A percentile compares a stretch with the other conserved stretches of the same genome.
These are phyloP conservation scores for Regulus satrapa DNA, from an alignment of 2,113 vertebrate genomes.

Conservation along the genomic window DNA sequence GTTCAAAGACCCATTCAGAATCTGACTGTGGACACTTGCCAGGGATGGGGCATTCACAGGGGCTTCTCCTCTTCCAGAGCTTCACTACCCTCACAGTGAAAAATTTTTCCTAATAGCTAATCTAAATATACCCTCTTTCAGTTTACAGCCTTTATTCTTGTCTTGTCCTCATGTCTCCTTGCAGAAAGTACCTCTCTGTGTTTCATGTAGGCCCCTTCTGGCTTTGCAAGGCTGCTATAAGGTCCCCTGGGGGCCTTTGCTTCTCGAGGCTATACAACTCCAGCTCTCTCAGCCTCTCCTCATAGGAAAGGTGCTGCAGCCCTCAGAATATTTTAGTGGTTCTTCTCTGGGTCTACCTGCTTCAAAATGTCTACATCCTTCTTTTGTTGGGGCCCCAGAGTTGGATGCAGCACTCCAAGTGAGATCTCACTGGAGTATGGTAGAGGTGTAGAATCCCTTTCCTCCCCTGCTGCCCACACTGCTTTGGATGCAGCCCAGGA, in stretches of 20 bases:
- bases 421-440: not conserved
- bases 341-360: not conserved
- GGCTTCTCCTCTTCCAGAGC: not conserved
- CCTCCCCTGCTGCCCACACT: rapidly evolving
- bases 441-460: not conserved
- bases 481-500: not conserved
- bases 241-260: not conserved
- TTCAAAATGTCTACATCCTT: not conserved
- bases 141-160: not conserved
- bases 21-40: not conserved
- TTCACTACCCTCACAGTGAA: not conserved
- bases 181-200: not conserved
- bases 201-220: not conserved
- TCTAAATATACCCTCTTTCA: not conserved
- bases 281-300: not conserved
- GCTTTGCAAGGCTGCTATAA: not conserved
- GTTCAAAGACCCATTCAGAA: not conserved
- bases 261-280: not conserved
- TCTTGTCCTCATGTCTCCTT: not conserved
- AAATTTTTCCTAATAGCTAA: not conserved
- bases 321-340: not conserved
- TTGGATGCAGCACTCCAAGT: not conserved
- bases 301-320: not conserved
- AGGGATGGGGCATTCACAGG: not conserved
- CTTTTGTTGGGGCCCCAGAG: not conserved